Base-by-base conservation (phyloP, 37 sponge, comb jelly and placozoan genomes). In the Axinella damicornis region DNA sequence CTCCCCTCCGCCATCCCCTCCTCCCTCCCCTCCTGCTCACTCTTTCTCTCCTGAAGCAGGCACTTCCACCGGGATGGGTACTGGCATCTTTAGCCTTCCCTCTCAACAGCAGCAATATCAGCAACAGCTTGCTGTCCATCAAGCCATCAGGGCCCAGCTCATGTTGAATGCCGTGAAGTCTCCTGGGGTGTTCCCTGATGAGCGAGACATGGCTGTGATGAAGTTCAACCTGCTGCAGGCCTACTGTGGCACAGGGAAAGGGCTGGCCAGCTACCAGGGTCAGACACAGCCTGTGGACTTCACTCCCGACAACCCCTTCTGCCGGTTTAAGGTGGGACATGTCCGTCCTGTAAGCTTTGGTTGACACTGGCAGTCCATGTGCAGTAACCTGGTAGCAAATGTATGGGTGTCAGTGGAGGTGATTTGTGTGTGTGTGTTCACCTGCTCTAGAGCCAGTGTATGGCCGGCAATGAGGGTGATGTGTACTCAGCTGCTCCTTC, bases 141-240 rank as follows among this genome's bases (percentile, higher is more conserved):
- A 34, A 0, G 34, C 54, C 5, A 40, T 69, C 37, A 64, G 53
- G 40, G 65, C 70, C 15, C 54, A 54, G 54, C 76, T 74, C 46
- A 84, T 90, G 60, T 78, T 92, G 20, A 81, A 81, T 75, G 91
- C 99, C 31, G 75, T 94, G 6, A 83, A 63, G 32, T 40, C 89
- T n/a, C 99, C 99, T 33, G 82, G 71, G 0, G 74, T 98, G 34
- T 98, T 96, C 60, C 83, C 83, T 1, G 97, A 98, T 54, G 97
- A 96, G 64, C 66, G 95, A 27, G 97, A 98, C 83, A 54, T 84
- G 57, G 78, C 89, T 35, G 46, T 97, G 24, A 89, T 82, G 80
- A 84, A 93, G 73, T 93, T 97, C 69, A 97, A 97, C 82, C 89
- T 93, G 72, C 74, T 97, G 28, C 95, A 93, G 64, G 94, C 94